Conservation (phyloP, 2,113 vertebrate genomes). For the Pteronura brasiliensis region DNA sequence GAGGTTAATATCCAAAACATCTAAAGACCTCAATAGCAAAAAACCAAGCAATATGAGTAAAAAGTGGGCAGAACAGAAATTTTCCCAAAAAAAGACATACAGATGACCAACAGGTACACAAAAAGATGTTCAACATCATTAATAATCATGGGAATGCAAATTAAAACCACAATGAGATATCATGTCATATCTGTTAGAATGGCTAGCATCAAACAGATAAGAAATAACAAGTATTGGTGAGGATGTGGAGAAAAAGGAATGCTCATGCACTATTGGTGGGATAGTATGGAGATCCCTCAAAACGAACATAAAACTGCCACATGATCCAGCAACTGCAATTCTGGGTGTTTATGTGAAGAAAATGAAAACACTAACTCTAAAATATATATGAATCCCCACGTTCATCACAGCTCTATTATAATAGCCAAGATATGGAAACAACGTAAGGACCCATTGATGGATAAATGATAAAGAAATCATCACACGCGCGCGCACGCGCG, state of each 20-base stretch:
- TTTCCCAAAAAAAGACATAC: background rate
- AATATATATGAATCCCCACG: background rate
- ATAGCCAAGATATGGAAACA: background rate
- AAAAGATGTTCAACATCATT: background rate
- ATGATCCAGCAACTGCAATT: background rate
- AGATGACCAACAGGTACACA: background rate
- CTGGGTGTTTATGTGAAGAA: background rate
- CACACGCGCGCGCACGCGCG: rapidly evolving
- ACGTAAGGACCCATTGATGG: background rate
- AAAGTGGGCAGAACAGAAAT: background rate
- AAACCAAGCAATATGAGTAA: background rate
- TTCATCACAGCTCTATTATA: background rate
- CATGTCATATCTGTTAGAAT: background rate
- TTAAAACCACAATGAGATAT: background rate
- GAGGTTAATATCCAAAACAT: background rate
- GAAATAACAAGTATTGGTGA: background rate
- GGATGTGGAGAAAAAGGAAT: background rate
- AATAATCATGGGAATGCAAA: background rate
- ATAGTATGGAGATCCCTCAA: background rate
- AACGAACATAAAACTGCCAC: background rate
- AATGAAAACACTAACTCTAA: background rate
- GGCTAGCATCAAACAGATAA: background rate
- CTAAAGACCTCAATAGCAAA: background rate
- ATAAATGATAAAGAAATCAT: background rate
- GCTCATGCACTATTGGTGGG: background rate